Base-by-base conservation (phyloP, 2,113 vertebrate species). In the Hydropotes inermis region DNA sequence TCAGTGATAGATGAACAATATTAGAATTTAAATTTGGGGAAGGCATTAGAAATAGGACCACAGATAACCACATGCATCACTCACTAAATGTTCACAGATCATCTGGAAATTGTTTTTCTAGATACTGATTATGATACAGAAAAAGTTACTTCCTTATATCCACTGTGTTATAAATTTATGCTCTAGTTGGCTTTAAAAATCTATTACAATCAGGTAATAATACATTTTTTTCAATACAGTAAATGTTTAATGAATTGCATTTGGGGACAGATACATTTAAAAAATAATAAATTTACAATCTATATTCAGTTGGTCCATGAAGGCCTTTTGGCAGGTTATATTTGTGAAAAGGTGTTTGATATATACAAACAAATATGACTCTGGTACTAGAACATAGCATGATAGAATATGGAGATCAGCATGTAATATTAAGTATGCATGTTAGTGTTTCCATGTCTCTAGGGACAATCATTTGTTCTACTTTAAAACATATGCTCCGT, bases 261-360 rank as follows among this genome's bases (percentile, higher is more conserved):
- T 88, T 89, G 28, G 27, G 28, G 16, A 30, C 7, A 92, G 33
- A 64, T 50, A 76, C 4, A 82, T 28, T n/a, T 8, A 36, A 54
- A 54, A 54, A n/a, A 14, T 23, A 82, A 54, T n/a, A 91, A 82
- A 36, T 58, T 88, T 86, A 28, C 5, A 86, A 60, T 27, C 25
- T 61, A 47, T 33, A 86, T 76, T 8, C 23, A 92, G 5, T 39
- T 86, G 64, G 47, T 39, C 54, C 36, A 11, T 58, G 27, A 52
- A 85, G 15, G 1, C 11, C 67, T 82, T 82, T 87, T 33, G 23
- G 70, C 43, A 47, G 30, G 30, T 67, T 89, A 33, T 87, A 57
- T 91, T 85, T 96, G 16, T 86, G 25, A 55, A 86, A 89, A 96
- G 6, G 30, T 85, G 10, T 60, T 81, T 89, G 43, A 67, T 28